These are phyloP conservation scores for Poliocrania exsul DNA, from an alignment of 2,797 vertebrate species.

Conservation along the genomic window DNA sequence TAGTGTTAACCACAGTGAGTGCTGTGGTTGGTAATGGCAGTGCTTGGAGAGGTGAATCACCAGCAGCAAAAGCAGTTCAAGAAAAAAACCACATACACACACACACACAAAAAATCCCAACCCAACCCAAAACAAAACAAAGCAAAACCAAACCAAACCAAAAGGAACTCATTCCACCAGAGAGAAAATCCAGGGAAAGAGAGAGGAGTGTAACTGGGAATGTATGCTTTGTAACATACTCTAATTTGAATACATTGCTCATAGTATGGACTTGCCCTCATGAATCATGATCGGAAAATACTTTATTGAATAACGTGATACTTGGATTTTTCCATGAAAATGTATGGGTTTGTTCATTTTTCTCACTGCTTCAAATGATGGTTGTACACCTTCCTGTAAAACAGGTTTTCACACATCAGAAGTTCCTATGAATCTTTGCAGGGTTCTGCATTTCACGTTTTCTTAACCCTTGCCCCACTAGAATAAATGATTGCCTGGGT, in stretches of 20 bases:
- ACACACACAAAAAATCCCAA: not conserved
- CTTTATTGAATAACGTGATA: conserved; percentile 65
- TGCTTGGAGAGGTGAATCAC: not conserved
- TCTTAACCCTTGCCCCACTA: not conserved
- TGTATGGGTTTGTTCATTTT: conserved; percentile 31
- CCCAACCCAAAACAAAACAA: not conserved
- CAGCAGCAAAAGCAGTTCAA: not conserved
- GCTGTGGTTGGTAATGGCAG: not conserved
- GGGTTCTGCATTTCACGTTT: not conserved
- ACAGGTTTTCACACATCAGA: not conserved
- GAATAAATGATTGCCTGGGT: not conserved
- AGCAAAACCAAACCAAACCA: not conserved
- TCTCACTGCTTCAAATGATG: not conserved
- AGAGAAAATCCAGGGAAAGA: not conserved
- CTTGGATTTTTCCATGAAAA: conserved; percentile 19
- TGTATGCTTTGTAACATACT: not conserved
- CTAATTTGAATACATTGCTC: not conserved
- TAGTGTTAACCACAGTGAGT: not conserved
- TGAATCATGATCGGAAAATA: conserved; percentile 52
- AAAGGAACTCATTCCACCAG: not conserved
- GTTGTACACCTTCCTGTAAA: not conserved
- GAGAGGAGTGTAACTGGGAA: not conserved
- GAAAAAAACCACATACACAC: not conserved
- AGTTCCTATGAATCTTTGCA: fast-evolving
- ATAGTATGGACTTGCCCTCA: conserved; percentile 6